phyloP scores from a whole-genome alignment of 2,888 invertebrate species.

The Epinotia demarniana region DNA sequence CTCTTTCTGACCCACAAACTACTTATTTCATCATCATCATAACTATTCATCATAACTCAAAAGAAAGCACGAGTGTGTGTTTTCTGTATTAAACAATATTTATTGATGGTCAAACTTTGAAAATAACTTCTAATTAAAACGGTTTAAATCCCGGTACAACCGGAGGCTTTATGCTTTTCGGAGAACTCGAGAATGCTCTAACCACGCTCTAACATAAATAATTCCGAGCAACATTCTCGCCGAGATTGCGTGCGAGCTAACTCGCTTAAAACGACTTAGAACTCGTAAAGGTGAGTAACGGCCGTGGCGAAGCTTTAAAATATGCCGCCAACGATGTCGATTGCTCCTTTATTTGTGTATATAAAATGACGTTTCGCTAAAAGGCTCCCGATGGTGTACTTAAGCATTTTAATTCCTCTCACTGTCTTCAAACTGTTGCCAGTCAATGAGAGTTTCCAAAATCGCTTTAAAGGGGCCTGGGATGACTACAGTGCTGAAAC shows the following conservation, averaged over 20 bases:
- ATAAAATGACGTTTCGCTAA: conserved; percentile 38
- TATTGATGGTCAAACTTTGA: too few species aligned
- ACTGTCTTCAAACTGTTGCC: not conserved
- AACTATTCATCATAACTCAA: too few species aligned
- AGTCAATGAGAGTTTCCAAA: not conserved
- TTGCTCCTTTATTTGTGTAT: conserved; percentile 49
- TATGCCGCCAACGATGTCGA: conserved; percentile 59
- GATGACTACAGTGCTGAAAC: not conserved
- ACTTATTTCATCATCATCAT: too few species aligned
- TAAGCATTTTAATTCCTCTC: not conserved
- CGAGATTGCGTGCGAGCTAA: conserved; percentile 75
- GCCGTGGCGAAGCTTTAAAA: conserved; percentile 58
- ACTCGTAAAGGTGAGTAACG: conserved; percentile 77
- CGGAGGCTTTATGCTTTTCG: conserved; percentile 22
- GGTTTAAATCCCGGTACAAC: too few species aligned
- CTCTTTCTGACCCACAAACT: too few species aligned
- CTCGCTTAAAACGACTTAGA: conserved; percentile 75
- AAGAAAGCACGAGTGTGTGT: too few species aligned
- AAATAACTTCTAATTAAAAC: too few species aligned
- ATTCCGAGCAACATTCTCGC: conserved; percentile 63
- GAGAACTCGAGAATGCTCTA: conserved; percentile 52
- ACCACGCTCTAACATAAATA: conserved; percentile 64
- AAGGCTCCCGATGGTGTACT: conserved; percentile 28
- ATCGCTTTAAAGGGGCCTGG: not conserved
- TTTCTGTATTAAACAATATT: too few species aligned